phyloP scores from a whole-genome alignment of 1,140 invertebrate species.

The Holotrichia oblita region DNA sequence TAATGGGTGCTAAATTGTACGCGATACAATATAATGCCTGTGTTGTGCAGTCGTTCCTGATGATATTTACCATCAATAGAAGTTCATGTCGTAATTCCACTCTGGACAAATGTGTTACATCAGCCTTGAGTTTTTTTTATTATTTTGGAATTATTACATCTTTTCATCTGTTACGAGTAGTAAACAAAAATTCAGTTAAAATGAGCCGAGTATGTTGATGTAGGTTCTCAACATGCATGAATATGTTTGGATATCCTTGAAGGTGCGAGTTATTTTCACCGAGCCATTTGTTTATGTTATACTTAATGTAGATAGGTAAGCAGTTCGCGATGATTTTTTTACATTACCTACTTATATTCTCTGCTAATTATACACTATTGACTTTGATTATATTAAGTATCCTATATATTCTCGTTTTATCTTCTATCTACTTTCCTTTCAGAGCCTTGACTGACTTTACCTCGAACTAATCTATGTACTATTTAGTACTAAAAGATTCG shows the following conservation, averaged over 20 bases:
- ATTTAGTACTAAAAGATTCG: no score
- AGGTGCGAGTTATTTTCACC: not conserved
- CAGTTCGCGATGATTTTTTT: not conserved
- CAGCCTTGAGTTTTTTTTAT: constrained; percentile 1
- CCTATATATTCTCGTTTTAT: no score
- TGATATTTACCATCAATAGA: constrained; percentile 11
- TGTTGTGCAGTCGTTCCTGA: not conserved
- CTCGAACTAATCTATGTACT: no score
- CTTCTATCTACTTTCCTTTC: no score
- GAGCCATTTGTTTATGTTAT: not conserved
- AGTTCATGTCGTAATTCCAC: not conserved
- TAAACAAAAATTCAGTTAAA: not conserved
- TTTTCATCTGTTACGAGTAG: not conserved
- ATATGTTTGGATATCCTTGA: not conserved
- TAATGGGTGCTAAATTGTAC: not conserved
- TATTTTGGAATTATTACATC: not conserved
- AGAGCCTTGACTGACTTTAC: no score
- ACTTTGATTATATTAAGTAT: no score
- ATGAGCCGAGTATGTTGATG: not conserved
- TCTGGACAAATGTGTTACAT: not conserved
- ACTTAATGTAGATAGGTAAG: not conserved
- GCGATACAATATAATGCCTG: not conserved
- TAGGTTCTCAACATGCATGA: not conserved
- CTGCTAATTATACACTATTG: no score
- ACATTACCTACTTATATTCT: not conserved